Evolutionary conservation across 2,888 invertebrate genomes (phyloP).

Genomic region (Brenthis ino): DNA sequence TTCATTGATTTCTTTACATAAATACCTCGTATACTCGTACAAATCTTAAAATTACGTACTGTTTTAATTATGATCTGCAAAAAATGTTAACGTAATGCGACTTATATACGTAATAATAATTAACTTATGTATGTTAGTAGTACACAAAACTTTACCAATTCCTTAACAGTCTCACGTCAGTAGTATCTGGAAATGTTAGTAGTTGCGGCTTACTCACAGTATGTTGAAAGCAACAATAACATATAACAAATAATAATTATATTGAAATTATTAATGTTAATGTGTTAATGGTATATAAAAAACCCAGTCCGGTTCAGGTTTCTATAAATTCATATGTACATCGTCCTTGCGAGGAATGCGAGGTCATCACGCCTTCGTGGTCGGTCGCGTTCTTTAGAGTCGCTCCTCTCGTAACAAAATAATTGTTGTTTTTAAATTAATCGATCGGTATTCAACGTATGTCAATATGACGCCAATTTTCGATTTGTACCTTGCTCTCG

Average conservation of each 20-base stretch:
- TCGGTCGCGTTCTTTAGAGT: slow-evolving; percentile 65
- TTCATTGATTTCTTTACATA: not conserved
- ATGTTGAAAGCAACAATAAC: too few species aligned
- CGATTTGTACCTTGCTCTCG: slow-evolving; percentile 54
- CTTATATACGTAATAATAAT: too few species aligned
- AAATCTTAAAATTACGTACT: too few species aligned
- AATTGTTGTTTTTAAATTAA: slow-evolving; percentile 62
- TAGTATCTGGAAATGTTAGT: too few species aligned
- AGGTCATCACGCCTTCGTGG: slow-evolving; percentile 74
- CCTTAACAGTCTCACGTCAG: too few species aligned
- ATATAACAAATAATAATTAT: too few species aligned
- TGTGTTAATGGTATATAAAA: slow-evolving; percentile 33
- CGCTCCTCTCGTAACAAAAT: slow-evolving; percentile 70
- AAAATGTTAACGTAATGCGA: too few species aligned
- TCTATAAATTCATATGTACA: slow-evolving; percentile 54
- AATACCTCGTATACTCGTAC: not conserved
- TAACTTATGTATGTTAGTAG: too few species aligned
- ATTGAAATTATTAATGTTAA: slow-evolving; percentile 9
- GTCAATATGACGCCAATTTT: slow-evolving; percentile 61
- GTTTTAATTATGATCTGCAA: too few species aligned
- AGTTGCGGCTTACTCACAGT: too few species aligned
- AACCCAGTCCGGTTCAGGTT: slow-evolving; percentile 47
- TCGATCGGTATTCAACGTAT: slow-evolving; percentile 69
- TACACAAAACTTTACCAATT: too few species aligned
- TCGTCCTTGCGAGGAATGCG: slow-evolving; percentile 82